Conservation (phyloP, 2,113 vertebrate species). For the Paradoxurus hermaphroditus region DNA sequence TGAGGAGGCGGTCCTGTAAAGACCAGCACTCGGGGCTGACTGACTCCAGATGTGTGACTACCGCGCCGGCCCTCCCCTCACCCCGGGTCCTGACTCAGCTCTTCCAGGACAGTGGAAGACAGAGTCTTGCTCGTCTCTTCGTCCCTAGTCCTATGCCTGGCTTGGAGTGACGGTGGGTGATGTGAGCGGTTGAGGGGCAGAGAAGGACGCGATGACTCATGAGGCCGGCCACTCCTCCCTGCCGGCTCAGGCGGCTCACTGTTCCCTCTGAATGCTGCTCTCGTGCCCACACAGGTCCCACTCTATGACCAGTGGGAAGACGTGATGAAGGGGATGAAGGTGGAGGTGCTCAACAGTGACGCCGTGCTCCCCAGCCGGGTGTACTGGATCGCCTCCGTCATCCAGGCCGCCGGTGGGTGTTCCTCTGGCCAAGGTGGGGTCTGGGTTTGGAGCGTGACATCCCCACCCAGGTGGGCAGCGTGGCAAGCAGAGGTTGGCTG, state of each 20-base stretch:
- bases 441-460: background rate
- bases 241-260: background rate
- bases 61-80: background rate
- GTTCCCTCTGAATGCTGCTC: background rate
- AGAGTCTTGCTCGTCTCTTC: background rate
- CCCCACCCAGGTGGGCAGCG: background rate
- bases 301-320: constrained; percentile 95
- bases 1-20: background rate
- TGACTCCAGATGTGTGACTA: background rate
- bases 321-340: constrained; percentile 91
- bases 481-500: background rate
- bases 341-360: constrained; percentile 94
- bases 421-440: rapidly evolving
- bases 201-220: rapidly evolving
- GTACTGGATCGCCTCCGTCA: constrained; percentile 95
- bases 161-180: background rate
- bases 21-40: background rate
- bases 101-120: background rate
- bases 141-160: background rate
- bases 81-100: background rate
- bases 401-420: constrained; percentile 89
- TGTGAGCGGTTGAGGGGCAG: no score
- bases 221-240: background rate
- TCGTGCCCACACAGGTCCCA: constrained; percentile 83
- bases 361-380: constrained; percentile 94